Percentiles rank a stretch among this genome's conserved stretches.
These are phyloP conservation scores for Podabrus alpinus DNA, from an alignment of 2,888 invertebrate genomes.

Conservation along the genomic window DNA sequence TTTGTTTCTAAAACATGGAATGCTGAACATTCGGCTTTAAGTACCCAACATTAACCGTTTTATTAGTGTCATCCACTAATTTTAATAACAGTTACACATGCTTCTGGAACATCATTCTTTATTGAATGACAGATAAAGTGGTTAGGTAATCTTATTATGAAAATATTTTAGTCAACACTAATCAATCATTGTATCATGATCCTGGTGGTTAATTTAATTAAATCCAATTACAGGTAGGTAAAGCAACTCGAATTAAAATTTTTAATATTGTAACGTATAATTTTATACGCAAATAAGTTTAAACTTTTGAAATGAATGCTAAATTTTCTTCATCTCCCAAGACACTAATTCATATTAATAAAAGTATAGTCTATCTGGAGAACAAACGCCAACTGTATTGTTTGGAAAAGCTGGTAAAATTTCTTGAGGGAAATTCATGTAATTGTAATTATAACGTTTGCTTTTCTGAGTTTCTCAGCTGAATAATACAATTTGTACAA, in stretches of 20 bases:
- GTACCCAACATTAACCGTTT: conserved; percentile 6
- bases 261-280: background rate
- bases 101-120: background rate
- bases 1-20: conserved; percentile 7
- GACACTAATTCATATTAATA: conserved; percentile 22
- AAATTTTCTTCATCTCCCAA: conserved; percentile 17
- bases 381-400: conserved; percentile 12
- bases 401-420: conserved; percentile 11
- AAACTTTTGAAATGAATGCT: conserved; percentile 14
- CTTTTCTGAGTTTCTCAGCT: conserved; percentile 9
- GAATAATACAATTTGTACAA: conserved; percentile 7
- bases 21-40: conserved; percentile 16
- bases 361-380: conserved; percentile 12
- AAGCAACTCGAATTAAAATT: background rate
- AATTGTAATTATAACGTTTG: conserved; percentile 21
- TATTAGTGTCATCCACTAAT: conserved; percentile 9
- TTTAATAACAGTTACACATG: background rate
- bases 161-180: background rate
- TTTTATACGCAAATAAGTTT: background rate
- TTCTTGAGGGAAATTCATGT: conserved; percentile 18
- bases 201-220: background rate
- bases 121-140: background rate
- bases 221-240: background rate
- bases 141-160: background rate
- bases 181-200: background rate